These are phyloP conservation scores for Gobius niger DNA, from an alignment of 2,113 vertebrate species.

Conservation along the genomic window DNA sequence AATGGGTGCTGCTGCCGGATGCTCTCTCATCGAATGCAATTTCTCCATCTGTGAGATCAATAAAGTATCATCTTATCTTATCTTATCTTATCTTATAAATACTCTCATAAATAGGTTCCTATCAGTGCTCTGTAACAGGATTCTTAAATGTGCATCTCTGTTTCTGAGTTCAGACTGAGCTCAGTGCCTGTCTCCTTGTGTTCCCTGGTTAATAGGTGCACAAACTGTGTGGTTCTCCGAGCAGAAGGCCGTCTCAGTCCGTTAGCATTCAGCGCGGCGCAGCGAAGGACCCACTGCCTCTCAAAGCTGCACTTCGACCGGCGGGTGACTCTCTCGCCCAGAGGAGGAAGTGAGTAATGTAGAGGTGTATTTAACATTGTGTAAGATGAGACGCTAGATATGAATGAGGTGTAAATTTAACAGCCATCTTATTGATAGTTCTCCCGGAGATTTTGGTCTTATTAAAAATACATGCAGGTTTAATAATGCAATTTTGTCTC, in stretches of 20 bases:
- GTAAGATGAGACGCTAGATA: not conserved
- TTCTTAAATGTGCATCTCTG: constrained; percentile 20
- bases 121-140: not conserved
- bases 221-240: constrained; percentile 80
- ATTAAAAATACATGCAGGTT: too few relatives aligned
- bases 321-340: constrained; percentile 73
- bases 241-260: constrained; percentile 67
- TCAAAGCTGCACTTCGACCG: constrained; percentile 67
- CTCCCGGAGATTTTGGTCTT: too few relatives aligned
- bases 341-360: constrained; percentile 80
- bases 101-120: too few relatives aligned
- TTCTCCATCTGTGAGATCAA: too few relatives aligned
- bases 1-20: too few relatives aligned
- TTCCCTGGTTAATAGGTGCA: constrained; percentile 71
- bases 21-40: too few relatives aligned
- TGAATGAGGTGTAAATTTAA: not conserved
- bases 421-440: too few relatives aligned
- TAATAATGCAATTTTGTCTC: too few relatives aligned
- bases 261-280: constrained; percentile 64
- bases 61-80: too few relatives aligned
- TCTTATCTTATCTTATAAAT: too few relatives aligned
- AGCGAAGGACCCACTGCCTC: constrained; percentile 68
- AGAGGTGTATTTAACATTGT: constrained; percentile 5
- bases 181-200: constrained; percentile 18
- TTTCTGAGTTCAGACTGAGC: constrained; percentile 21